Base-by-base conservation (phyloP, 2,797 vertebrate genomes). In the Anguilla anguilla region DNA sequence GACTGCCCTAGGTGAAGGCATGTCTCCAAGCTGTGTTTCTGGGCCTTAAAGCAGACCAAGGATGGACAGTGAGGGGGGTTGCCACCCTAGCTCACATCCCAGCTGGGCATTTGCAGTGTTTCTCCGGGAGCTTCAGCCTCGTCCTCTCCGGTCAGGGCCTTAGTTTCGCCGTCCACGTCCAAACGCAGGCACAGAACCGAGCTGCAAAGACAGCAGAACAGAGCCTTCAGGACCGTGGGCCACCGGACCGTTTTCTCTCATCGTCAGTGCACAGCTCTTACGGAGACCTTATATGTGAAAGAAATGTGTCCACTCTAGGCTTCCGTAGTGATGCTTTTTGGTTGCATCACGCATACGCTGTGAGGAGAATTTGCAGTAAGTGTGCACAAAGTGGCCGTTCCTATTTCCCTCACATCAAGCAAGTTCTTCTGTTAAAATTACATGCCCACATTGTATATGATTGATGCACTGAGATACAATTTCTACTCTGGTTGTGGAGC, bases 151-250 rank as follows among this genome's bases (percentile, higher is more conserved):
- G 89, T 91, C 39, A 93, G 86, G 11, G 77, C 84, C 64, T 28
- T 85, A 17, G 89, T 89, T 46, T 93, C 90, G 77, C 92, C 89
- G 57, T 43, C 51, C 49, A 77, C 61, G 39, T 91, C 90, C 87
- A 91, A 81, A 43, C 28, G 53, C 22, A 92, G 85, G 69, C 88
- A 91, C 57, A 90, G 83, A 25, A 90, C n/a, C 59, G 79, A 89
- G 83, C 92, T 93, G 61, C 46, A 69, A 51, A 51, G 6, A 82
- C 79, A 46, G 25, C 43, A n/a, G 46, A 49, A n/a, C 46, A 82
- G 6, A 6, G 46, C 22, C 79, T 51, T 82, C 79, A 82, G 79
- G 51, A 51, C 79, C 79, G 10, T n/a, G 35, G n/a, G 74, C 35
- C 39, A 5, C 6, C 25, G 3, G 22, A 46, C 43, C 3, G 13